phyloP scores from a whole-genome alignment of 2,888 invertebrate species.

The Kryphioiulus occultus region DNA sequence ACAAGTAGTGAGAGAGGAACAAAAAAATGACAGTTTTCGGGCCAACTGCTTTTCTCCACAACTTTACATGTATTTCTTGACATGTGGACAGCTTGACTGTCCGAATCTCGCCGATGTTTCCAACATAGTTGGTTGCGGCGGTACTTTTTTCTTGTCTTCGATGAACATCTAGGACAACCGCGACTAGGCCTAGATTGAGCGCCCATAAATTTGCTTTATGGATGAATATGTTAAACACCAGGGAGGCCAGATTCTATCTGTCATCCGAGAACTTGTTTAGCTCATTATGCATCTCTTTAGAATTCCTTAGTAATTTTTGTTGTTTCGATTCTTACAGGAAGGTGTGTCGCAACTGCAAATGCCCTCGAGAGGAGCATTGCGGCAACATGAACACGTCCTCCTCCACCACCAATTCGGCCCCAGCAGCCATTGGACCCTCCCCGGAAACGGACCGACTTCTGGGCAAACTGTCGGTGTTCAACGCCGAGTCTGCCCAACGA shows the following conservation, averaged over 20 bases:
- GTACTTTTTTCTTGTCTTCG: background rate
- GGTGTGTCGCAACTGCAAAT: conserved; percentile 83
- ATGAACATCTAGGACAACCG: background rate
- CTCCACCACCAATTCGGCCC: conserved; percentile 50
- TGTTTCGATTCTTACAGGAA: conserved; percentile 63
- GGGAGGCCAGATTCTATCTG: background rate
- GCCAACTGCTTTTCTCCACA: too few species aligned
- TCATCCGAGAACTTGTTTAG: background rate
- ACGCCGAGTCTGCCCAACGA: conserved; percentile 74
- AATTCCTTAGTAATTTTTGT: background rate
- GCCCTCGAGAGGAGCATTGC: conserved; percentile 68
- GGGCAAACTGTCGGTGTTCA: conserved; percentile 57
- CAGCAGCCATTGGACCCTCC: conserved; percentile 40
- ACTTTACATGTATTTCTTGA: too few species aligned
- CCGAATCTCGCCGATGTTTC: background rate
- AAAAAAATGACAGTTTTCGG: too few species aligned
- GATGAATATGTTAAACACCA: background rate
- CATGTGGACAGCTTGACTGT: too few species aligned
- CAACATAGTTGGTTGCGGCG: background rate
- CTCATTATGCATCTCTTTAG: background rate
- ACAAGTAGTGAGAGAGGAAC: too few species aligned
- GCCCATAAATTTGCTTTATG: background rate
- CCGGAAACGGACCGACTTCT: conserved; percentile 65
- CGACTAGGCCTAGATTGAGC: background rate
- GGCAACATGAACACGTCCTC: conserved; percentile 61